Percentiles rank a stretch among this genome's conserved stretches.
Evolutionary conservation across 2,113 vertebrate species (phyloP).

Genomic region (Varanus komodoensis): DNA sequence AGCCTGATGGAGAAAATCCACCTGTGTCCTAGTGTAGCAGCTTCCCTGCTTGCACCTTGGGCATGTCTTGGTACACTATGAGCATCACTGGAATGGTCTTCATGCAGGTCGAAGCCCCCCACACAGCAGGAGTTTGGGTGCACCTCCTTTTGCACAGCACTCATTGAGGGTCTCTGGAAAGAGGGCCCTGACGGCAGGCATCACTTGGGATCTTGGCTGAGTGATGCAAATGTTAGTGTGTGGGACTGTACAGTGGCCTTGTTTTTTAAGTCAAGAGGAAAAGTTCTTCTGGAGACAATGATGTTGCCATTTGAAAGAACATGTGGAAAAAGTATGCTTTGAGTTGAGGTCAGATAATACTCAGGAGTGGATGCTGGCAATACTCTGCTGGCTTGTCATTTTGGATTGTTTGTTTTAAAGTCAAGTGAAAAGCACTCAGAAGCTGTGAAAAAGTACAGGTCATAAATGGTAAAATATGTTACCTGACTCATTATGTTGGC

Average conservation of each 20-base stretch:
- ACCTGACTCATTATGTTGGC: neutral
- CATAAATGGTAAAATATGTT: conserved; percentile 3
- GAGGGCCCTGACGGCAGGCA: neutral
- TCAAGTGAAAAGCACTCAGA: conserved; percentile 9
- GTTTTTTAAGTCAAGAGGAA: neutral
- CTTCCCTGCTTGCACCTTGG: no score
- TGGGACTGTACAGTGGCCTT: neutral
- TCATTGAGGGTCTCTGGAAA: neutral
- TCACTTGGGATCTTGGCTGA: neutral
- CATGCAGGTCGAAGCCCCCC: neutral
- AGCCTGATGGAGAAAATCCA: neutral
- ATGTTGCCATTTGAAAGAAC: conserved; percentile 5
- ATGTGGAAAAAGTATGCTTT: neutral
- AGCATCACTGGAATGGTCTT: neutral
- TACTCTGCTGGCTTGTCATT: conserved; percentile 3
- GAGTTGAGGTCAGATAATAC: neutral
- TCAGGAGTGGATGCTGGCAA: neutral
- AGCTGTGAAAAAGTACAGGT: neutral
- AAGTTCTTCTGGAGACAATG: neutral
- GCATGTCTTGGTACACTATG: neutral
- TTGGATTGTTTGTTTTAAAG: conserved; percentile 14
- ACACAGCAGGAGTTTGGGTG: neutral
- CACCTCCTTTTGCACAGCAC: no score
- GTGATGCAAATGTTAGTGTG: neutral
- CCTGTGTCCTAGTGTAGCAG: neutral